Percentiles rank a stretch among this genome's conserved stretches.
Conservation (phyloP, 2,888 invertebrate species). For the Azorinus chamasolen region DNA sequence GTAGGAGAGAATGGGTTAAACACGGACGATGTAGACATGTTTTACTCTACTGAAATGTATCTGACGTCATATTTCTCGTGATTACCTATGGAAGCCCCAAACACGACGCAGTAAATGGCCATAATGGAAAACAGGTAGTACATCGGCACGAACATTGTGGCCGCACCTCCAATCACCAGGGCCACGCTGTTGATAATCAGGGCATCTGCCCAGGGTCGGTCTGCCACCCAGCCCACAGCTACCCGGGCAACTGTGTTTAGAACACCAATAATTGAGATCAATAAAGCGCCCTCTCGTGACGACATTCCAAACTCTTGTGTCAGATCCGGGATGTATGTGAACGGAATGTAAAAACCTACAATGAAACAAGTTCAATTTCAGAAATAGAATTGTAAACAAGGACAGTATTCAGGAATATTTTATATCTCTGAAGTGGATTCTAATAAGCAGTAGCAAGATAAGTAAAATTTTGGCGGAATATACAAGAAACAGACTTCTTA, state of each 20-base stretch:
- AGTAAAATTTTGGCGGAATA: no score
- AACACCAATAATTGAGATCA: conserved; percentile 87
- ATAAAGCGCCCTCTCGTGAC: conserved; percentile 53
- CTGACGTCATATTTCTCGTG: no score
- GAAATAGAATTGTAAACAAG: no score
- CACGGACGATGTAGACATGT: no score
- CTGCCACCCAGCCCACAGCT: conserved; percentile 94
- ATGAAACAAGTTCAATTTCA: conserved; percentile 6
- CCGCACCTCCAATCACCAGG: conserved; percentile 94
- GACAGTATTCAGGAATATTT: no score
- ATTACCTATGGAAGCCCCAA: conserved; percentile 90
- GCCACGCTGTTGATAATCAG: conserved; percentile 96
- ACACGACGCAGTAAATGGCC: conserved; percentile 93
- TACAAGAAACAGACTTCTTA: no score
- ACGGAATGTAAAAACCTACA: conserved; percentile 97
- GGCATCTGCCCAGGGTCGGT: conserved; percentile 91
- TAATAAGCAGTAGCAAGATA: no score
- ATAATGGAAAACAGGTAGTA: conserved; percentile 92
- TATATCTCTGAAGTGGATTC: no score
- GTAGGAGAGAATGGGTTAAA: no score
- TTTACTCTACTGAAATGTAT: no score
- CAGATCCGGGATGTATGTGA: conserved; percentile 90
- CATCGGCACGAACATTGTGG: conserved; percentile 94
- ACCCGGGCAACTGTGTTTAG: conserved; percentile 98
- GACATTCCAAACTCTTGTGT: conserved; percentile 71